These are phyloP conservation scores for Cenopis cana DNA, from an alignment of 2,888 invertebrate species.

Conservation along the genomic window DNA sequence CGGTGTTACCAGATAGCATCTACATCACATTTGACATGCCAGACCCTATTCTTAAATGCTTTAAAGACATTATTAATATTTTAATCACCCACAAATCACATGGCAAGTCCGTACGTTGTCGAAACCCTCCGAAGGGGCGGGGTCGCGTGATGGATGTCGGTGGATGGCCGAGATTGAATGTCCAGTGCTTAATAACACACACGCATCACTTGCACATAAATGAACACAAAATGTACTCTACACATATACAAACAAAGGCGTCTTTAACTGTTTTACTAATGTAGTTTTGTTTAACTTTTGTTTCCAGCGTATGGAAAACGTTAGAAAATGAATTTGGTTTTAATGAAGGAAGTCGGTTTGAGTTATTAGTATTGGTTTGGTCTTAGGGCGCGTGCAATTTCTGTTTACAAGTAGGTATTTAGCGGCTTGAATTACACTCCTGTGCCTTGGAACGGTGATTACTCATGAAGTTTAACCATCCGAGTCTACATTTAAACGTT, in stretches of 20 bases:
- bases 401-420: slow-evolving; percentile 33
- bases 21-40: slow-evolving; percentile 37
- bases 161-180: slow-evolving; percentile 63
- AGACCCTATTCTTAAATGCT: slow-evolving; percentile 50
- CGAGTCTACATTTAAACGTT: not conserved
- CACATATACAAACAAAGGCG: slow-evolving; percentile 9
- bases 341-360: slow-evolving; percentile 49
- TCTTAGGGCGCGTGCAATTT: slow-evolving; percentile 12
- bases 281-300: slow-evolving; percentile 48
- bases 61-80: slow-evolving; percentile 60
- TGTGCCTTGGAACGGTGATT: slow-evolving; percentile 13
- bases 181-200: slow-evolving; percentile 50
- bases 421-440: slow-evolving; percentile 14
- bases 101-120: slow-evolving; percentile 51
- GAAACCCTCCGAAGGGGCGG: slow-evolving; percentile 66
- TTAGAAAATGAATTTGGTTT: slow-evolving; percentile 50
- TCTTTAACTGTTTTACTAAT: not conserved
- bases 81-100: slow-evolving; percentile 60
- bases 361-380: slow-evolving; percentile 37
- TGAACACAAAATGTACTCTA: slow-evolving; percentile 18
- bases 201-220: slow-evolving; percentile 16
- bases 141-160: slow-evolving; percentile 75
- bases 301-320: slow-evolving; percentile 48
- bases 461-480: not conserved
- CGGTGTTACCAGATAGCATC: slow-evolving; percentile 32